Conservation (phyloP, 2,113 vertebrate genomes). For the Atlantisia rogersi region DNA sequence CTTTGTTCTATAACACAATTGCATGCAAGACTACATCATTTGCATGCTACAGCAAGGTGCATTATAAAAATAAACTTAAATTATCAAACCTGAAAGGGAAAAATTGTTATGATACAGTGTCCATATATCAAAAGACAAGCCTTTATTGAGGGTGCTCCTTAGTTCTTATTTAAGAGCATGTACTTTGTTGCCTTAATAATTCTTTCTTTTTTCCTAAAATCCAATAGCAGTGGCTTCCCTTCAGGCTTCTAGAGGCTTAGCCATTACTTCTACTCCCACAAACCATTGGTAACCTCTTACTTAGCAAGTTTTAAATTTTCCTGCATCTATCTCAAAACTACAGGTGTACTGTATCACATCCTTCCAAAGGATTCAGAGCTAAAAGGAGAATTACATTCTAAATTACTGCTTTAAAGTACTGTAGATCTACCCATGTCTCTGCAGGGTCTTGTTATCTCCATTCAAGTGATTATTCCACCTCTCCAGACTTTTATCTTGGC, state of each 20-base stretch:
- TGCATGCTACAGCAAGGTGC: constrained; percentile 49
- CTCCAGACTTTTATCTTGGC: neutral
- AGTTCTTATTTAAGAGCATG: constrained; percentile 28
- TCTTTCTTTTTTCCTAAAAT: constrained; percentile 31
- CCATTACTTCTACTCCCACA: neutral
- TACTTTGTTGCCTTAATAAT: neutral
- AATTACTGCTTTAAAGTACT: constrained; percentile 9
- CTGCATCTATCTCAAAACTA: constrained; percentile 29
- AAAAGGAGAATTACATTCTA: constrained; percentile 18
- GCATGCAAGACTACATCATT: constrained; percentile 6
- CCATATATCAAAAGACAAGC: constrained; percentile 61
- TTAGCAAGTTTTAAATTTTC: constrained; percentile 19
- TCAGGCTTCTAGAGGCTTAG: neutral
- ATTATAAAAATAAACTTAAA: constrained; percentile 69
- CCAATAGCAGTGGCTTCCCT: neutral
- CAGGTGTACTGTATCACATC: neutral
- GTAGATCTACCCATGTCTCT: neutral
- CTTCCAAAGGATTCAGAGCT: neutral
- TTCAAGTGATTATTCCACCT: neutral
- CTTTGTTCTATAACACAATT: constrained; percentile 21
- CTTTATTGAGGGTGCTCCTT: neutral
- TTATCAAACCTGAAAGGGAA: constrained; percentile 38
- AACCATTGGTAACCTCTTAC: constrained; percentile 6
- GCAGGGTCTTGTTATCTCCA: neutral
- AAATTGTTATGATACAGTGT: neutral